Base-by-base conservation (phyloP, 2,888 invertebrate genomes). In the Arge pagana region DNA sequence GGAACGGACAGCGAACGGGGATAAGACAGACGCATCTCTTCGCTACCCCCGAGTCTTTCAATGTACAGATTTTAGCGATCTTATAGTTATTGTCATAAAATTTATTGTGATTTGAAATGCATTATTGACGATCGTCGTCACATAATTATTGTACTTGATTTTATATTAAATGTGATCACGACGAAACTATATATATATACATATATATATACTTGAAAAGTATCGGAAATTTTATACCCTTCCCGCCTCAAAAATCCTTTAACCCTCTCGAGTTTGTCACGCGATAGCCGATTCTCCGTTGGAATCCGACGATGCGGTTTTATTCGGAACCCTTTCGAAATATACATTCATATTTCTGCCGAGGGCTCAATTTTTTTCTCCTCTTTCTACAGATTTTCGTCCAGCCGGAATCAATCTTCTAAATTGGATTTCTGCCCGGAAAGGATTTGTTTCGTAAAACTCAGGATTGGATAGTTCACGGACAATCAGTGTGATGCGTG, bases 31-130 rank as follows among this genome's bases (percentile, higher is more conserved):
- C 70, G 68, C 76, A 74, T 76, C 76, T 76, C 75, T 71, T 66
- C 68, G 73, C 76, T 76, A 74, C 74, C 76, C 74, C 68, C 69
- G 72, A 72, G 76, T 76, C 76, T 76, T 76, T 76, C 76, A 76
- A 72, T 76, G 76, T 76, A 74, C 74, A 76, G 74, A 74, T 74
- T 76, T 75, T 76, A 74, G 74, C 72, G 75, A 74, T 76, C 74
- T 76, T 76, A 75, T 74, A 71, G 72, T 74, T 62, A 61, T 58
- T 67, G 65, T 68, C 68, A 63, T 67, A 67, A 62, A 42, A 61
- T 68, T 68, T 62, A 67, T 67, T 65, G 62, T 61, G 65, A 68
- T 65, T 67, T 69, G 59, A 56, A 60, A 70, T 63, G 67, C 65
- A 61, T 60, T 67, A 68, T 62, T 68, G 65, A 56, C 63, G 61